A percentile compares a stretch with the other conserved stretches of the same genome.
Evolutionary conservation across 2,113 vertebrate species (phyloP).

Genomic region (Stictonetta naevosa): DNA sequence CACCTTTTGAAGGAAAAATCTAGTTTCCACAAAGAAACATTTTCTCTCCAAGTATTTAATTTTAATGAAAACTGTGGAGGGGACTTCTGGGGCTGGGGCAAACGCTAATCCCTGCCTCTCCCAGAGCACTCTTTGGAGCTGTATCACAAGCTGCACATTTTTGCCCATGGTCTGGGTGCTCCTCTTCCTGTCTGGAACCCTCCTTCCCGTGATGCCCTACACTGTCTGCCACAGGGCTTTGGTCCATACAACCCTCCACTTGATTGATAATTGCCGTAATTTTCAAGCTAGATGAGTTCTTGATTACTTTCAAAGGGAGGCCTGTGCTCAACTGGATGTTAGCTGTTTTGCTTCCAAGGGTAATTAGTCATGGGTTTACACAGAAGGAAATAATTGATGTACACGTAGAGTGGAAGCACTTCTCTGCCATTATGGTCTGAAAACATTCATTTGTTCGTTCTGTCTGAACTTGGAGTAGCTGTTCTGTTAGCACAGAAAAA

Average conservation of each 20-base stretch:
- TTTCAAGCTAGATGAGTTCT: conserved; percentile 48
- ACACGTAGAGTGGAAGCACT: conserved; percentile 22
- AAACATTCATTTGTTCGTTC: conserved; percentile 48
- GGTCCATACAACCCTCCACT: neutral
- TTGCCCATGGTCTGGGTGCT: neutral
- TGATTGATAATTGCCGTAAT: conserved; percentile 48
- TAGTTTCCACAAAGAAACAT: neutral
- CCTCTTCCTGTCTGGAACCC: neutral
- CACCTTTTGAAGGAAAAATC: neutral
- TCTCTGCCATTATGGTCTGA: conserved; percentile 41
- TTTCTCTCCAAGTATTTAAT: neutral
- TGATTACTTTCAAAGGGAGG: conserved; percentile 51
- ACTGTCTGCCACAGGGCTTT: neutral
- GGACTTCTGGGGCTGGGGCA: neutral
- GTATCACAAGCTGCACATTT: neutral
- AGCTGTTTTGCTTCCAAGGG: conserved; percentile 54
- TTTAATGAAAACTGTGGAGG: neutral
- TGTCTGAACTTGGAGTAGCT: conserved; percentile 38
- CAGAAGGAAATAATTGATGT: conserved; percentile 51
- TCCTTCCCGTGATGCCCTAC: neutral
- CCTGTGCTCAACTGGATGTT: conserved; percentile 23
- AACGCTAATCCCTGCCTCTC: neutral
- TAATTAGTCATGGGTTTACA: conserved; percentile 61
- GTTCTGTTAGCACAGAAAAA: neutral
- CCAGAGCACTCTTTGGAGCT: neutral